These are phyloP conservation scores for Panopea generosa DNA, from an alignment of 2,888 invertebrate species.

Conservation along the genomic window DNA sequence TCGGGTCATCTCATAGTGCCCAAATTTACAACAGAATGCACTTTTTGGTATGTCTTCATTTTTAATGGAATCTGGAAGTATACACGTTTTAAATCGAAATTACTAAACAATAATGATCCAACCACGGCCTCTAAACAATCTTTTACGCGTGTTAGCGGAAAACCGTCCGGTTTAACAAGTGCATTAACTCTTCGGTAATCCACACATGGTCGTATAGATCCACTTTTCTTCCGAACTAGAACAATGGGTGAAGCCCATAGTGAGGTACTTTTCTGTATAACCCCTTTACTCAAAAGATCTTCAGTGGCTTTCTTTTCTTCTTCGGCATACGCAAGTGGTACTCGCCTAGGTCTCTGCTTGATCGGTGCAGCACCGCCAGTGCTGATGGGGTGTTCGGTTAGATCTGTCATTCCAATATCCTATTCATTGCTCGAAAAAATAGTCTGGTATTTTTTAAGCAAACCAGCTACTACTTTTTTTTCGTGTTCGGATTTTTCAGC, in stretches of 20 bases:
- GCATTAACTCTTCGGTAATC: constrained; percentile 21
- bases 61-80: constrained; percentile 33
- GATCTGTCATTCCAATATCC: too few species aligned
- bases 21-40: constrained; percentile 39
- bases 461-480: too few species aligned
- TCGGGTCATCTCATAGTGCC: constrained; percentile 25
- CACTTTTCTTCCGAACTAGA: constrained; percentile 12
- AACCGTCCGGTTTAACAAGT: background rate
- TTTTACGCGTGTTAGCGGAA: constrained; percentile 15
- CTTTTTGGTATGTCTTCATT: constrained; percentile 33
- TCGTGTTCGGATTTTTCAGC: too few species aligned
- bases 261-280: background rate
- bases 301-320: constrained; percentile 2
- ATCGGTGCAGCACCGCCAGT: too few species aligned
- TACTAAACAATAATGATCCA: constrained; percentile 21
- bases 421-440: too few species aligned
- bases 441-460: too few species aligned
- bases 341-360: background rate
- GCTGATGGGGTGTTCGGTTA: too few species aligned
- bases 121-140: constrained; percentile 28
- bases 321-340: background rate
- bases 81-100: constrained; percentile 27
- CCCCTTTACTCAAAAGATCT: background rate
- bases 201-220: constrained; percentile 18
- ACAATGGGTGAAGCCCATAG: constrained; percentile 8